A percentile compares a stretch with the other conserved stretches of the same genome.
Conservation (phyloP, 2,797 vertebrate genomes). For the Rhinella marina region DNA sequence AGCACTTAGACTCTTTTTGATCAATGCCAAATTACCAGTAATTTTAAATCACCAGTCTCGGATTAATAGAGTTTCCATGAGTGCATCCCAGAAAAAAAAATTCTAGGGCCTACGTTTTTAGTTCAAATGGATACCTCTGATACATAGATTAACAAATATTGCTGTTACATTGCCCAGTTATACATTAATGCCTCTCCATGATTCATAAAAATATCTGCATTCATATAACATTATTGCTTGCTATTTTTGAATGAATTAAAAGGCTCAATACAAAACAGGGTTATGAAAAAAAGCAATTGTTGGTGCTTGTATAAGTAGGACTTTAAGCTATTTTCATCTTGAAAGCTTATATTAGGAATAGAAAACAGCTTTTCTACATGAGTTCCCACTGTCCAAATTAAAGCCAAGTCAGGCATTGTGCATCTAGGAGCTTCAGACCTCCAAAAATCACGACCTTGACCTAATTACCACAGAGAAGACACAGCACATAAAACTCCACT, state of each 20-base stretch:
- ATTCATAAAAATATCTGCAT: background rate
- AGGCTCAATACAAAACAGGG: background rate
- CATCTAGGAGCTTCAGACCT: slow-evolving; percentile 1
- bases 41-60: no score
- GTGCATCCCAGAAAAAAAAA: no score
- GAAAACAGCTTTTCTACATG: slow-evolving; percentile 15
- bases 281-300: background rate
- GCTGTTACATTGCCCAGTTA: no score
- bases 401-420: background rate
- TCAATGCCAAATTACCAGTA: no score
- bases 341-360: background rate
- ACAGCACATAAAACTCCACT: background rate
- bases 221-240: background rate
- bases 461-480: slow-evolving; percentile 39
- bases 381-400: slow-evolving; percentile 33
- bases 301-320: background rate
- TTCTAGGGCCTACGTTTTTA: background rate
- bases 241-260: background rate
- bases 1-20: no score
- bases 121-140: no score
- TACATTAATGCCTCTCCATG: background rate
- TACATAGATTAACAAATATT: no score
- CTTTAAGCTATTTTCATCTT: background rate
- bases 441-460: slow-evolving; percentile 54
- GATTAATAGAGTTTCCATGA: no score